These are phyloP conservation scores for Drosophila paracracens DNA, from an alignment of 2,888 invertebrate genomes.

Conservation along the genomic window DNA sequence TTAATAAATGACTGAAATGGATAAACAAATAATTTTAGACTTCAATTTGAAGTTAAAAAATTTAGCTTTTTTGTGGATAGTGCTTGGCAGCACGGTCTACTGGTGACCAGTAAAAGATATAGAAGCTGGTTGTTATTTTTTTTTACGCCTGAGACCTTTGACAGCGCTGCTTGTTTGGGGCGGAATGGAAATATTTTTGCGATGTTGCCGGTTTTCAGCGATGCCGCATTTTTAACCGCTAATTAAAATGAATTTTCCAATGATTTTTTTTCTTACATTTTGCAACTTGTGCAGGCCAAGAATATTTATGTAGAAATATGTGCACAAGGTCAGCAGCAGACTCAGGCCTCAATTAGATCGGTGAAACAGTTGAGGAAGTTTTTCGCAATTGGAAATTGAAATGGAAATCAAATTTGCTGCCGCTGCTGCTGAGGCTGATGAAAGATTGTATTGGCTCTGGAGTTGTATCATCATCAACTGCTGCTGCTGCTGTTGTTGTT, in stretches of 20 bases:
- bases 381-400: conserved; percentile 48
- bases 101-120: conserved; percentile 2
- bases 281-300: neutral
- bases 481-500: neutral
- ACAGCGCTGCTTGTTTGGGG: conserved; percentile 45
- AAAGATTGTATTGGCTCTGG: conserved; percentile 1
- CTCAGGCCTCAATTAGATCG: conserved; percentile 38
- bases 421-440: conserved; percentile 26
- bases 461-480: neutral
- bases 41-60: neutral
- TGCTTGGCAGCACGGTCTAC: neutral
- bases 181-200: conserved; percentile 30
- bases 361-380: conserved; percentile 21
- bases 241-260: conserved; percentile 72
- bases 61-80: neutral
- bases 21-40: neutral
- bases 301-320: conserved; percentile 16
- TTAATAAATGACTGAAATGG: neutral
- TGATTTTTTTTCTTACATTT: conserved; percentile 4
- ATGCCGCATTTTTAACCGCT: conserved; percentile 55
- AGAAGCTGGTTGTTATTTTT: neutral
- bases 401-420: conserved; percentile 60
- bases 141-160: conserved; percentile 3
- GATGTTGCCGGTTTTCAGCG: conserved; percentile 52
- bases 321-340: conserved; percentile 36